These are phyloP conservation scores for Drosophila truncata DNA, from an alignment of 1,140 invertebrate species.

Conservation along the genomic window DNA sequence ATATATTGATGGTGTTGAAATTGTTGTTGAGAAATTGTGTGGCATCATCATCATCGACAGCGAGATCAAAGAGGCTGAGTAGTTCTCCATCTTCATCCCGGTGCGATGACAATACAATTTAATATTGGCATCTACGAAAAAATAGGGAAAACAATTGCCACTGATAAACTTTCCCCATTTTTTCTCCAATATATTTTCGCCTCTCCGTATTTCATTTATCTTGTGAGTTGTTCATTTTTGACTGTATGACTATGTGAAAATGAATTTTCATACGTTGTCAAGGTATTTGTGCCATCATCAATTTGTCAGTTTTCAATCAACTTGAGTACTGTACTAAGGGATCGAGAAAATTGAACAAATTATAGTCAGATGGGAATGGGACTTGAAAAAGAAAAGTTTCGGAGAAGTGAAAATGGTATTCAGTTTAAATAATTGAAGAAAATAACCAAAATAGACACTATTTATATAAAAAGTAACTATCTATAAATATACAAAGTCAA, in stretches of 20 bases:
- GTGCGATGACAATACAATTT: conserved; percentile 74
- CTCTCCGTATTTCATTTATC: conserved; percentile 64
- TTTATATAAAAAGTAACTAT: not conserved
- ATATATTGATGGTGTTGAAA: conserved; percentile 76
- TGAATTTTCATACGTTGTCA: conserved; percentile 39
- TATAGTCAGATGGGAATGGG: conserved; percentile 36
- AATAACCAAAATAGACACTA: too few relatives aligned
- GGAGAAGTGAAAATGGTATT: not conserved
- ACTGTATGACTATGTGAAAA: conserved; percentile 33
- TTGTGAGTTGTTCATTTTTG: conserved; percentile 59
- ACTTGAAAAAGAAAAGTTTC: not conserved
- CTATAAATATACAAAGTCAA: not conserved
- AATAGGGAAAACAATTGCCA: conserved; percentile 45
- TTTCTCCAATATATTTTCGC: conserved; percentile 36
- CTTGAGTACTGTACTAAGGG: conserved; percentile 22
- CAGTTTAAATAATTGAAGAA: not conserved
- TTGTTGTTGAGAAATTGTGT: conserved; percentile 72
- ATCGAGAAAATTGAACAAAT: conserved; percentile 28
- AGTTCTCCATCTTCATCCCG: conserved; percentile 45
- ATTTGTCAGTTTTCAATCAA: conserved; percentile 57
- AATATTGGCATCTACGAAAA: conserved; percentile 58
- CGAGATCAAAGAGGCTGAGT: conserved; percentile 73
- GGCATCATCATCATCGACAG: conserved; percentile 58
- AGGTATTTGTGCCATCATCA: conserved; percentile 34
- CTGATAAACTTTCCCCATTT: conserved; percentile 43